Evolutionary conservation across 2,888 invertebrate genomes (phyloP).

Genomic region (Fragum whitleyi): DNA sequence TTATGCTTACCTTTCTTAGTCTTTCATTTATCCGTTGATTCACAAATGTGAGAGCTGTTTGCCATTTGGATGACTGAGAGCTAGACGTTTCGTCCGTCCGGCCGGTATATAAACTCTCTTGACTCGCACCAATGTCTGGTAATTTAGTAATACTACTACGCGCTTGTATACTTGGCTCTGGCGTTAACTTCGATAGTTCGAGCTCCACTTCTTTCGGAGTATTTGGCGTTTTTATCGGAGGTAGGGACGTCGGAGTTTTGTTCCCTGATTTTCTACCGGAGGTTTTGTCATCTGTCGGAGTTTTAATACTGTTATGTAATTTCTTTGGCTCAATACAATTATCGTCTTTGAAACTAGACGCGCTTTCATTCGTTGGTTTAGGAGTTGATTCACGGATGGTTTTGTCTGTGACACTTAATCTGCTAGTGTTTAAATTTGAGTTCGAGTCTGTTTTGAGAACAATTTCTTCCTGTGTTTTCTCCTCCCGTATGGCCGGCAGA

Average conservation of each 20-base stretch:
- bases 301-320: not conserved
- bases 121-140: conserved; percentile 30
- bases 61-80: conserved; percentile 59
- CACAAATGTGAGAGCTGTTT: conserved; percentile 72
- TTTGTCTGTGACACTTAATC: not conserved
- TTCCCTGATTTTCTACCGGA: not conserved
- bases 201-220: not conserved
- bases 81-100: conserved; percentile 38
- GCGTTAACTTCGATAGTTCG: not conserved
- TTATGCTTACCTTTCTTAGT: conserved; percentile 35
- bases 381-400: not conserved
- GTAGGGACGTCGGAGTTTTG: conserved; percentile 8
- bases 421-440: not conserved
- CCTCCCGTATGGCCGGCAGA: conserved; percentile 67
- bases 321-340: conserved; percentile 13
- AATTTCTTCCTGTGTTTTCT: conserved; percentile 70
- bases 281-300: not conserved
- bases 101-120: conserved; percentile 10
- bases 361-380: conserved; percentile 5
- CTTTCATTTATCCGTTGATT: conserved; percentile 72
- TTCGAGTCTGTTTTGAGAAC: conserved; percentile 24
- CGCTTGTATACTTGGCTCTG: not conserved
- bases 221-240: conserved; percentile 23
- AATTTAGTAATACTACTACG: conserved; percentile 36
- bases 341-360: conserved; percentile 34